Evolutionary conservation across 2,113 vertebrate genomes (phyloP), one percentile per base, ranked within the genome.

Genomic region (Polyodon spathula): DNA sequence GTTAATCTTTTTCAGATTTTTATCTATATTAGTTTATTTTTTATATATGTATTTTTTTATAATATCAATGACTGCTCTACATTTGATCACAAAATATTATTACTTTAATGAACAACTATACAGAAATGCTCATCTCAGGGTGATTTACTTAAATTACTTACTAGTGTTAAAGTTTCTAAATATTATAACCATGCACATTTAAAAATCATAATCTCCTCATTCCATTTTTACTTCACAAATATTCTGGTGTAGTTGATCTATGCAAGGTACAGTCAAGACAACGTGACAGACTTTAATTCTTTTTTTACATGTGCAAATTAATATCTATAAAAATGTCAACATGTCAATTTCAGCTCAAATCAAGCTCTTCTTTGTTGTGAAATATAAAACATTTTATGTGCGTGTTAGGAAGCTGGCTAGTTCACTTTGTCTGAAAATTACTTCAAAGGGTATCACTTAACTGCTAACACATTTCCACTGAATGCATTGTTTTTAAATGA

Each of bases 401-500:
- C 73, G 75, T 5, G 66, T 75, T 72, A 71, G 65, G 58, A 72
- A 79, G 68, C 63, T 72, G 72, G 73, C 71, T 78, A 56, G 8
- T 73, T 79, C 68, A 37, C 67, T 59, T 63, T 74, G 71, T 55
- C 74, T 78, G 83, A 77, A 87, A 80, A 84, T 85, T 84, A 81
- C 84, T 83, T 92, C 81, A 85, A 86, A 88, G 77, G 80, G 68
- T 84, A 86, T 77, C 80, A 74, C 76, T 87, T 84, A 80, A 87
- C 86, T 91, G 82, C 83, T 86, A 88, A 84, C 81, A 88, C 84
- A 64, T 87, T 78, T 70, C 61, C 80, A 79, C 82, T 80, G 82
- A 86, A 82, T 73, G 81, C 85, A 80, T 83, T 89, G 82, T 84
- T 89, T 92, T 93, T 90, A 92, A 92, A 95, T 93, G 81, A 94